Evolutionary conservation across 2,888 invertebrate genomes (phyloP), one percentile per base, ranked within the genome.

Genomic region (Cantharis rufa): DNA sequence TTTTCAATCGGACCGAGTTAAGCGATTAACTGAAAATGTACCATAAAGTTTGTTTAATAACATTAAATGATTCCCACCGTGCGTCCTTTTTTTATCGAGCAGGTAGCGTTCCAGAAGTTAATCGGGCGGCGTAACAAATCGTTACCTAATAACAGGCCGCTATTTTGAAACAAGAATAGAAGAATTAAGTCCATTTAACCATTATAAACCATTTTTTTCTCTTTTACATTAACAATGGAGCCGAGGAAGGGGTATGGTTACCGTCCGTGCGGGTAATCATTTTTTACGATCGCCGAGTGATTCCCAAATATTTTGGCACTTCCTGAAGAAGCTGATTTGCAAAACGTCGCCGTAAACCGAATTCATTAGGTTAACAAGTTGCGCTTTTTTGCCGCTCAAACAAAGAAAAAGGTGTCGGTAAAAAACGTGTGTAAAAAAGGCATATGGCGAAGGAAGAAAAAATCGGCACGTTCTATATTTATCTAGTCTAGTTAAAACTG

Each of bases 81-180:
- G 64, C 64, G 64, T 66, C 21, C 24, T 32, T 69, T 69, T 69
- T 69, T 69, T 28, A 80, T 78, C 70, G 81, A 79, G 78, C 80
- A 81, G 80, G 79, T 79, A 82, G 80, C 77, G 74, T 78, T 80
- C 71, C 77, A 79, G 79, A 69, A 82, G 78, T 77, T 76, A 79
- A 81, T 81, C 79, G 73, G 76, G 77, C 77, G 79, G 73, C 77
- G 74, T 78, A 80, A 79, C 80, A 80, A 82, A 81, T 80, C 78
- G 78, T 78, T 74, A 74, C 72, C 76, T 79, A 81, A 82, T 81
- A 79, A 80, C 80, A 79, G 74, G 74, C 80, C 81, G 80, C 71
- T 62, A n/a, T 71, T 71, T 71, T 71, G 28, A 62, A 62, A 27
- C 62, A 63, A 27, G 27, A 62, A 70, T 70, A 48, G 48, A 69